Evolutionary conservation across 2,797 vertebrate species (phyloP), one percentile per base, ranked within the genome.

Genomic region (Loriculus beryllinus): DNA sequence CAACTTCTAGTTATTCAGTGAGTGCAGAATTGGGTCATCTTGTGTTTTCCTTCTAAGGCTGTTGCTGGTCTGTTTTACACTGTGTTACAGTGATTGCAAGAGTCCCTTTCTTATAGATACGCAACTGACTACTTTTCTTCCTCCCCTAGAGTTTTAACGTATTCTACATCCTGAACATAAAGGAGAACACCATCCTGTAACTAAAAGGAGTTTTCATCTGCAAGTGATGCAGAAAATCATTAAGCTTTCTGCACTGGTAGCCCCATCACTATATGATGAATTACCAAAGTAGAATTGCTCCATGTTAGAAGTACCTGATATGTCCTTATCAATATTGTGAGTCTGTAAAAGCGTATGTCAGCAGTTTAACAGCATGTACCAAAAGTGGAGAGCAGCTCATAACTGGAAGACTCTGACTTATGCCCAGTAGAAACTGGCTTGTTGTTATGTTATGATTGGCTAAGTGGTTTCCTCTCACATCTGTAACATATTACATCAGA

Each of bases 391-490:
- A 71, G 19, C 86, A 68, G 70, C 85, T 86, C 37, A 0, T 25
- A 69, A 40, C 79, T 89, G 81, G 69, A 60, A n/a, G 60, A 52
- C 79, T 40, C 80, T 86, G 90, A 74, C 64, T 94, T 48, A 33
- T 84, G 92, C 93, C 92, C 88, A 54, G 77, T 67, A 83, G 82
- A 94, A 89, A 37, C 68, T 52, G 56, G 82, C 77, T 72, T n/a
- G 28, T 26, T 81, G 72, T 52, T 84, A 12, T 96, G 82, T 94
- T 96, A 45, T 88, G 81, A 12, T 93, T 96, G 94, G 95, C 95
- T 18, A 31, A 43, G 84, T 43, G 70, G 33, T 63, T 92, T 95
- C 84, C 81, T 95, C 68, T 90, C 95, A 74, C 95, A 96, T 95
- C 96, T 96, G 95, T 35, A 63, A 48, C 9, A 2, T 19, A 82